Percentiles rank a stretch among this genome's conserved stretches.
These are phyloP conservation scores for Carterocephalus palaemon DNA, from an alignment of 2,888 invertebrate genomes.

Conservation along the genomic window DNA sequence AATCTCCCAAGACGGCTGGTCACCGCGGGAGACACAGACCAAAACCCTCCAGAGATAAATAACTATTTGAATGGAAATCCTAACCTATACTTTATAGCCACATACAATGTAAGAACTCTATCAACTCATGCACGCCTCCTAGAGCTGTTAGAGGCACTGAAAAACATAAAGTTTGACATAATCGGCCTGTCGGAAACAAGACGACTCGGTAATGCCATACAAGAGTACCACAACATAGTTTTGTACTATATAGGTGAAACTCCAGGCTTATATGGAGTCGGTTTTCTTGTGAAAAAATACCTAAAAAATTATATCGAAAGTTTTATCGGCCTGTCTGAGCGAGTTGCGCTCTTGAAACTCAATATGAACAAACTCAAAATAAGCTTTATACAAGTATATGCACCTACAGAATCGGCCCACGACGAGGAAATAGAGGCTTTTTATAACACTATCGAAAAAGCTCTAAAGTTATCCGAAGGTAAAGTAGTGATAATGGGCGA, in stretches of 20 bases:
- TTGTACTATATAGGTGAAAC: constrained; percentile 21
- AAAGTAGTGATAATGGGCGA: constrained; percentile 13
- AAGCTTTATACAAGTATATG: constrained; percentile 28
- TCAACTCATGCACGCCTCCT: neutral
- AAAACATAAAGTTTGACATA: constrained; percentile 12
- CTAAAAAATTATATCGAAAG: constrained; percentile 23
- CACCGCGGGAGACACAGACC: constrained; percentile 30
- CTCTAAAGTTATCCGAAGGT: constrained; percentile 17
- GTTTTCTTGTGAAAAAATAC: constrained; percentile 22
- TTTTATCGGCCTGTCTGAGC: constrained; percentile 19
- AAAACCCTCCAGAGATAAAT: constrained; percentile 29
- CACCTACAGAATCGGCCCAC: constrained; percentile 28
- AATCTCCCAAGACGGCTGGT: constrained; percentile 32
- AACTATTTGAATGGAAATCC: neutral
- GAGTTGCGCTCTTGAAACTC: constrained; percentile 22
- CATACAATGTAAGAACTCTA: constrained; percentile 1
- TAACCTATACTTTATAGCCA: neutral
- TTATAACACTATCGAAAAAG: constrained; percentile 14
- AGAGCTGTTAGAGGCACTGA: neutral
- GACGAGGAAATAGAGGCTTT: constrained; percentile 26
- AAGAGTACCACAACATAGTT: constrained; percentile 21
- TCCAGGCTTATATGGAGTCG: constrained; percentile 22
- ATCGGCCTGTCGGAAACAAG: constrained; percentile 10
- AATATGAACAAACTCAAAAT: constrained; percentile 1
- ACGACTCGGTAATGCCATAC: constrained; percentile 10